Evolutionary conservation across 2,888 invertebrate species (phyloP).

Genomic region (Hypomecis atomaria): DNA sequence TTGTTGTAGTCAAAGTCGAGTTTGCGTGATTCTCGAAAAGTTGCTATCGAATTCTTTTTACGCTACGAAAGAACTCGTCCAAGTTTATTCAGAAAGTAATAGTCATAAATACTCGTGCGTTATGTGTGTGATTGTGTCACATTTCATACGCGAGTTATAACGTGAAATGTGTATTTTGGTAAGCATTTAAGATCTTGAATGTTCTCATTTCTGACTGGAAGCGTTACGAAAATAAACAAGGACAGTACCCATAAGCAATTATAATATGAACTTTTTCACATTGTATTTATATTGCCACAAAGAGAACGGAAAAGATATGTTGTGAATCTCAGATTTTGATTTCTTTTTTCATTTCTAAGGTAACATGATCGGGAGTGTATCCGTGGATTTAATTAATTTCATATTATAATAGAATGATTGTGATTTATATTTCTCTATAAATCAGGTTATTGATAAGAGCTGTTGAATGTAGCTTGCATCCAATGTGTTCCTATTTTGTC

Average conservation of each 20-base stretch:
- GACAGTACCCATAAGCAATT: background rate
- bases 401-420: too few species aligned
- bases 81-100: slow-evolving; percentile 12
- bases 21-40: slow-evolving; percentile 32
- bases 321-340: too few species aligned
- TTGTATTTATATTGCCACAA: background rate
- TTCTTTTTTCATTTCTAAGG: too few species aligned
- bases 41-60: slow-evolving; percentile 17
- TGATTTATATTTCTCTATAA: too few species aligned
- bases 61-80: slow-evolving; percentile 12
- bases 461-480: too few species aligned
- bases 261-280: background rate
- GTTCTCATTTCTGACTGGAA: background rate
- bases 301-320: too few species aligned
- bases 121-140: slow-evolving; percentile 10
- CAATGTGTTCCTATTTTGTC: too few species aligned
- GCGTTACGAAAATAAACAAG: slow-evolving; percentile 23
- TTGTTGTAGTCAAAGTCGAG: slow-evolving; percentile 21
- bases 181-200: slow-evolving; percentile 13
- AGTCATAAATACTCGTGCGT: slow-evolving; percentile 18
- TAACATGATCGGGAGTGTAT: too few species aligned
- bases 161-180: slow-evolving; percentile 16
- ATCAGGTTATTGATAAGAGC: too few species aligned
- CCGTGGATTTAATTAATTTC: too few species aligned
- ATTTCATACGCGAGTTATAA: slow-evolving; percentile 18